A percentile compares a stretch with the other conserved stretches of the same genome.
These are phyloP conservation scores for Hyppa rectilinea DNA, from an alignment of 2,888 invertebrate species.

Conservation along the genomic window DNA sequence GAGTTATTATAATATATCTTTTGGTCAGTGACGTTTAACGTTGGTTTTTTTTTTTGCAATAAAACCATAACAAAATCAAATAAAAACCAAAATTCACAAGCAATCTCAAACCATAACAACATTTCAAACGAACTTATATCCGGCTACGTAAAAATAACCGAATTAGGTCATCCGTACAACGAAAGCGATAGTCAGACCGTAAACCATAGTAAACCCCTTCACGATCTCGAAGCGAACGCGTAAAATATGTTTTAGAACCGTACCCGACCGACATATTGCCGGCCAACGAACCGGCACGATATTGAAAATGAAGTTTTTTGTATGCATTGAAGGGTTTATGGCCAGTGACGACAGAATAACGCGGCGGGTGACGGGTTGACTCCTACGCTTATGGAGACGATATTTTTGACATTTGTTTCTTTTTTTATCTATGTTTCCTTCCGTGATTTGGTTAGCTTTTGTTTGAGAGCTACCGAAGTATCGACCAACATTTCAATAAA, in stretches of 20 bases:
- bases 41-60: not conserved
- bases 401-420: conserved; percentile 49
- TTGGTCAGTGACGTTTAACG: not conserved
- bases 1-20: not conserved
- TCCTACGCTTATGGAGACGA: conserved; percentile 51
- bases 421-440: conserved; percentile 19
- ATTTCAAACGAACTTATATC: conserved; percentile 40
- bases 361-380: conserved; percentile 54
- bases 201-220: conserved; percentile 76
- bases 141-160: conserved; percentile 36
- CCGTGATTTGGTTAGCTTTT: conserved; percentile 30
- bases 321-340: conserved; percentile 82
- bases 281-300: conserved; percentile 72
- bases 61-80: not conserved
- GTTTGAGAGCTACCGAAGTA: not conserved
- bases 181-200: conserved; percentile 73
- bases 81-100: conserved; percentile 15
- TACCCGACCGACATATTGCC: conserved; percentile 76
- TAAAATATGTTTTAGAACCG: conserved; percentile 82
- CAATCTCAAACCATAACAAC: conserved; percentile 23
- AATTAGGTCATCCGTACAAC: conserved; percentile 68
- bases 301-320: conserved; percentile 85
- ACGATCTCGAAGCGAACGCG: conserved; percentile 68
- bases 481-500: not conserved
- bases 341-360: conserved; percentile 68